Base-by-base conservation (phyloP, 2,797 vertebrate genomes). In the Hoplostethus atlanticus region DNA sequence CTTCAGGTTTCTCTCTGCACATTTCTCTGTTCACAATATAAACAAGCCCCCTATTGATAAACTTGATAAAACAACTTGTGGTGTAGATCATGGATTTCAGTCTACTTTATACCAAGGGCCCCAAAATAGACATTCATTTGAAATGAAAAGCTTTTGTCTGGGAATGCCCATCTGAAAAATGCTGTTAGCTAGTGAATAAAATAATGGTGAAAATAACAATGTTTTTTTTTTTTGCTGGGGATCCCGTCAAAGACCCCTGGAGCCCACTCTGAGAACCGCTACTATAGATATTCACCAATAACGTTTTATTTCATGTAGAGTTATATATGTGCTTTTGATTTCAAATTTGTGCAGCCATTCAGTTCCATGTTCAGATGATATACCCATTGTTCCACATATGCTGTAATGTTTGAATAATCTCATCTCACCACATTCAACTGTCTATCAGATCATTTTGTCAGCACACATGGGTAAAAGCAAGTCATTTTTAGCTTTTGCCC, bases 321-420 rank as follows among this genome's bases (percentile, higher is more conserved):
- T 88, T 79, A 79, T 91, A 58, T 65, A 79, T 91, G 90, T 93
- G 65, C 77, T 91, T 91, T 89, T 90, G 38, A 84, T 84, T 89
- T 88, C 30, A 66, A 61, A 79, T 92, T 60, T 85, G 53, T 90
- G 71, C 88, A 85, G 80, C 74, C 86, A 87, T 91, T 81, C 64
- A 77, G 70, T 83, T 83, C 64, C 72, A 84, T 89, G 84, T 90
- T 84, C 48, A 67, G 68, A 78, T 70, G 46, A 70, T 47, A 71
- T 50, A 13, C 80, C 68, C 64, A 52, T 74, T 64, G 86, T 77
- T 52, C 60, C 76, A 65, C 71, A 66, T 70, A 78, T n/a, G 62
- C 63, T 42, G 31, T 72, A 64, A 79, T 75, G 77, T 89, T 86
- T 82, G 36, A 80, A 73, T 25, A 65, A 61, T 69, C 58, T 58